A percentile compares a stretch with the other conserved stretches of the same genome.
Evolutionary conservation across 2,797 vertebrate genomes (phyloP).

Genomic region (Coilia nasus): DNA sequence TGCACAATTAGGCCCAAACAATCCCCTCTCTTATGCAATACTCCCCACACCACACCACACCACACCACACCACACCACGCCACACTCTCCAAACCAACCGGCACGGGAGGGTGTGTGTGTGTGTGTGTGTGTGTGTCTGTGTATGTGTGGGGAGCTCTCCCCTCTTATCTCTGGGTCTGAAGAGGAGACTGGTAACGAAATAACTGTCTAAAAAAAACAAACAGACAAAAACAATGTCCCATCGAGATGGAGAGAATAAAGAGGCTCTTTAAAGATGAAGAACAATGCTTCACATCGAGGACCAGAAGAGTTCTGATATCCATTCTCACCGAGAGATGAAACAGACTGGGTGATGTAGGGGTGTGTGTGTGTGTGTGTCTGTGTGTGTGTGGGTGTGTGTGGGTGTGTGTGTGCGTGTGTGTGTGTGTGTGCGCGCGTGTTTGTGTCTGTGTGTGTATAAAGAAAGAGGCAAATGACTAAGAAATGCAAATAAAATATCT

Average conservation of each 20-base stretch:
- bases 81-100: background rate
- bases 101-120: too few species aligned
- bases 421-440: background rate
- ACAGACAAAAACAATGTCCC: background rate
- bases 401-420: background rate
- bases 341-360: background rate
- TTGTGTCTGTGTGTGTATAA: background rate
- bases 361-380: constrained; percentile 4
- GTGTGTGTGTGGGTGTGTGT: background rate
- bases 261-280: too few species aligned
- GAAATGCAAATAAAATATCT: background rate
- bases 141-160: too few species aligned
- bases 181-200: background rate
- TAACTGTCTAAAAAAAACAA: background rate
- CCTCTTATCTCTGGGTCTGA: background rate
- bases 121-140: too few species aligned
- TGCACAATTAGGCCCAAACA: constrained; percentile 49
- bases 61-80: background rate
- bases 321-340: background rate
- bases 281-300: too few species aligned
- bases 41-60: background rate
- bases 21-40: constrained; percentile 47
- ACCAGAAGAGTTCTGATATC: too few species aligned
- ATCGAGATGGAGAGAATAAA: too few species aligned
- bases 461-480: too few species aligned